Evolutionary conservation across 2,113 vertebrate genomes (phyloP), one percentile per base, ranked within the genome.

Genomic region (Sinocyclocheilus rhinocerous): DNA sequence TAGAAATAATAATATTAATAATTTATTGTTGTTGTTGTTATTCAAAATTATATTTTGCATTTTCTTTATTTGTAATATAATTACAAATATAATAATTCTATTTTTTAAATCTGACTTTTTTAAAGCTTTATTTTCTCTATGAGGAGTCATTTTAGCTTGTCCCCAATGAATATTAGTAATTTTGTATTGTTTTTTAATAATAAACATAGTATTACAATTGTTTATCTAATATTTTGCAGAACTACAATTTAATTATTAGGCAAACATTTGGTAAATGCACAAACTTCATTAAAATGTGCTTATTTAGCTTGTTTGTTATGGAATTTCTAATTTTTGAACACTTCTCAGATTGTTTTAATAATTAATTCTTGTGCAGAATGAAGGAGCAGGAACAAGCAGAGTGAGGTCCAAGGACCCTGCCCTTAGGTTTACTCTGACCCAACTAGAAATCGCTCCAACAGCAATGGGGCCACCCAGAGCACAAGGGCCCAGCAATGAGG

Each of bases 371-470:
- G 3, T 42, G 5, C 22, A 63, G 57, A n/a, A 72, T 42, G 36
- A 73, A 73, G 70, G 70, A 73, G 20, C 70, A 42, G 55, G 36
- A 45, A 6, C 18, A 6, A n/a, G 36, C 39, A 42, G 33, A 11
- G 10, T 26, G 33, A n/a, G 57, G 57, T 80, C 22, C 6, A n/a
- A 42, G 20, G 55, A 33, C 8, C 48, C 15, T 26, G 36, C 57
- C 22, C 36, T 9, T 15, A 80, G n/a, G 45, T 42, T 80, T 63
- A 42, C 33, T 63, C 36, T 80, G 78, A 80, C 78, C 57, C 13
- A 10, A 39, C 78, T 80, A 42, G 33, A 80, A 24, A 24, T 63
- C 1, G 16, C 33, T 36, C 10, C 2, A 80, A 63, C 78, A 80
- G 57, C 78, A 42, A n/a, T 45, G 57, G 26, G 36, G 57, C n/a